These are phyloP conservation scores for Pelodiscus sinensis DNA, from an alignment of 2,113 vertebrate genomes.

Conservation along the genomic window DNA sequence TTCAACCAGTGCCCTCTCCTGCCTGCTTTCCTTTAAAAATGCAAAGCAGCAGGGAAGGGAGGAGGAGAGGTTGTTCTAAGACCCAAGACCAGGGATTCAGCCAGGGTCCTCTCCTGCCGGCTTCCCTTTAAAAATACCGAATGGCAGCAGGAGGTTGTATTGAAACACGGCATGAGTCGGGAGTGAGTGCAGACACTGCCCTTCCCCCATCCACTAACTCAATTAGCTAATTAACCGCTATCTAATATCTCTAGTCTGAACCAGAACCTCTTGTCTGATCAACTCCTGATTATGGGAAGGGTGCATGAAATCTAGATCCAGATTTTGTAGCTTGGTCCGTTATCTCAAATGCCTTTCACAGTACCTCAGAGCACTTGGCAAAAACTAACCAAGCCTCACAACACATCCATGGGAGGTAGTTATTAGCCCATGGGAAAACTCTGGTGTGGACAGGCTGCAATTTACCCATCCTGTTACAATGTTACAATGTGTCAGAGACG, in stretches of 20 bases:
- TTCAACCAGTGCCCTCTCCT: too few relatives aligned
- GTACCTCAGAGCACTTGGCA: background rate
- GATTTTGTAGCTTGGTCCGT: background rate
- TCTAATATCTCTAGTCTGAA: background rate
- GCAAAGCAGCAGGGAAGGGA: too few relatives aligned
- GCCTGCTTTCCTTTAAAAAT: too few relatives aligned
- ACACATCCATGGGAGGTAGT: background rate
- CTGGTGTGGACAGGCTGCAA: background rate
- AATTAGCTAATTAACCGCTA: too few relatives aligned
- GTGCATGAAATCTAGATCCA: background rate
- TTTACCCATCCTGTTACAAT: background rate
- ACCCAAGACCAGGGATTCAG: too few relatives aligned
- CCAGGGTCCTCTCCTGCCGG: too few relatives aligned
- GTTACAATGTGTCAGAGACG: background rate
- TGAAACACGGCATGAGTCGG: too few relatives aligned
- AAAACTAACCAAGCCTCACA: background rate
- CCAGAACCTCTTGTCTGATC: background rate
- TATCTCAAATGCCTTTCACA: background rate
- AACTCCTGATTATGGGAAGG: background rate
- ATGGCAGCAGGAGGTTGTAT: too few relatives aligned
- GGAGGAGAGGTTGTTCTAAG: too few relatives aligned
- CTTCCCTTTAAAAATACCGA: too few relatives aligned
- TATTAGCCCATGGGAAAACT: background rate
- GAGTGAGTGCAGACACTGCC: too few relatives aligned
- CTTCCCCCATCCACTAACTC: too few relatives aligned